phyloP scores from a whole-genome alignment of 64 coral and sea anemone genomes.

The Montipora foliosa region DNA sequence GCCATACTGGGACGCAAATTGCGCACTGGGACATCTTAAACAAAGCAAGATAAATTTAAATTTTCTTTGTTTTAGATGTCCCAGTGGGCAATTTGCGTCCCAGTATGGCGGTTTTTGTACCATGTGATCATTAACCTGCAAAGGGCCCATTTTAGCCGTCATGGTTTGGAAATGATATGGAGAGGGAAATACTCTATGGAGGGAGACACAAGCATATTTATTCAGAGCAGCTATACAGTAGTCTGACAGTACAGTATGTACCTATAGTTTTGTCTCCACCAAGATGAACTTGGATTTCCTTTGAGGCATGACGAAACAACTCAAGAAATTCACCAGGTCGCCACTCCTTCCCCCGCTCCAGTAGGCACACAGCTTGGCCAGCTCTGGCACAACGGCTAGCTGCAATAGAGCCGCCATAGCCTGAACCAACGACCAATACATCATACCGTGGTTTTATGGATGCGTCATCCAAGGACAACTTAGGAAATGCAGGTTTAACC shows the following conservation, averaged over 20 bases:
- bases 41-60: too few relatives aligned
- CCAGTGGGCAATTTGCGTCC: too few relatives aligned
- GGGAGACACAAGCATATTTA: too few relatives aligned
- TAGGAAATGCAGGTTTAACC: constrained; percentile 16
- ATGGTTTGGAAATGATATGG: too few relatives aligned
- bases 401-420: constrained; percentile 71
- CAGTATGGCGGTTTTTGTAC: too few relatives aligned
- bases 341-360: constrained; percentile 82
- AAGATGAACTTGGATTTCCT: constrained; percentile 51
- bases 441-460: constrained; percentile 66
- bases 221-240: too few relatives aligned
- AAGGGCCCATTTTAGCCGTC: too few relatives aligned
- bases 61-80: too few relatives aligned
- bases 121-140: too few relatives aligned
- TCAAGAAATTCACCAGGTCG: constrained; percentile 74
- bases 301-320: constrained; percentile 39
- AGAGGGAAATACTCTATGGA: too few relatives aligned
- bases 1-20: too few relatives aligned
- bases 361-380: constrained; percentile 62
- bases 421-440: constrained; percentile 73
- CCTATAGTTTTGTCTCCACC: constrained; percentile 44
- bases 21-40: too few relatives aligned
- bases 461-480: constrained; percentile 34
- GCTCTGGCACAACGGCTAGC: constrained; percentile 68
- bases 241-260: not conserved